phyloP scores from a whole-genome alignment of 2,888 invertebrate genomes.

The Antheraea assamensis region DNA sequence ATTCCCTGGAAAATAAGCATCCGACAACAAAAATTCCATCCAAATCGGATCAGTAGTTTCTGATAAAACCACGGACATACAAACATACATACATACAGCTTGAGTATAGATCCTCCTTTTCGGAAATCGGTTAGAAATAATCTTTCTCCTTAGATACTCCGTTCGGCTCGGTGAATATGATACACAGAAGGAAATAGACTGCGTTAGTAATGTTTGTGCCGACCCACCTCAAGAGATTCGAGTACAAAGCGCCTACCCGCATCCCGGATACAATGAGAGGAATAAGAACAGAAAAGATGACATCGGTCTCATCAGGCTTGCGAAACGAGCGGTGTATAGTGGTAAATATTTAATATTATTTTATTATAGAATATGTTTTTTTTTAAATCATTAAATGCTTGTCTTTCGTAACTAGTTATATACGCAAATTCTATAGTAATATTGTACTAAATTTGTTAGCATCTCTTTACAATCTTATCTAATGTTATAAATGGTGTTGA shows the following conservation, averaged over 20 bases:
- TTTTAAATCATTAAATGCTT: slow-evolving; percentile 6
- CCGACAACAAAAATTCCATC: no score
- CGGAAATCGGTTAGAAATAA: no score
- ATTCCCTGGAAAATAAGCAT: no score
- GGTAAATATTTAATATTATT: slow-evolving; percentile 53
- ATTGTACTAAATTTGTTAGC: no score
- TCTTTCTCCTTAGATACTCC: slow-evolving; percentile 59
- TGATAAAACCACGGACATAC: no score
- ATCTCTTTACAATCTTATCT: no score
- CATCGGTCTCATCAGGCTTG: slow-evolving; percentile 80
- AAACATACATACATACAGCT: no score
- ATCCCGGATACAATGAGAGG: slow-evolving; percentile 81
- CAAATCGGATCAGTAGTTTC: no score
- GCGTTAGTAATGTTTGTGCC: slow-evolving; percentile 82
- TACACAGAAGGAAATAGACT: slow-evolving; percentile 82
- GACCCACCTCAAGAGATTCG: slow-evolving; percentile 84
- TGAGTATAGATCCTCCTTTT: no score
- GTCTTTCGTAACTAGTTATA: background rate
- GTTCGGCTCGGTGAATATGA: slow-evolving; percentile 86
- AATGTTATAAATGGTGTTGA: no score
- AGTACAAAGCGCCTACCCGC: slow-evolving; percentile 84
- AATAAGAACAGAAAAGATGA: slow-evolving; percentile 80
- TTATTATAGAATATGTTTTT: background rate
- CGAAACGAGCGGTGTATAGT: slow-evolving; percentile 61
- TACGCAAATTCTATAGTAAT: background rate